Evolutionary conservation across 2,113 vertebrate species (phyloP).

Genomic region (Istiophorus platypterus): DNA sequence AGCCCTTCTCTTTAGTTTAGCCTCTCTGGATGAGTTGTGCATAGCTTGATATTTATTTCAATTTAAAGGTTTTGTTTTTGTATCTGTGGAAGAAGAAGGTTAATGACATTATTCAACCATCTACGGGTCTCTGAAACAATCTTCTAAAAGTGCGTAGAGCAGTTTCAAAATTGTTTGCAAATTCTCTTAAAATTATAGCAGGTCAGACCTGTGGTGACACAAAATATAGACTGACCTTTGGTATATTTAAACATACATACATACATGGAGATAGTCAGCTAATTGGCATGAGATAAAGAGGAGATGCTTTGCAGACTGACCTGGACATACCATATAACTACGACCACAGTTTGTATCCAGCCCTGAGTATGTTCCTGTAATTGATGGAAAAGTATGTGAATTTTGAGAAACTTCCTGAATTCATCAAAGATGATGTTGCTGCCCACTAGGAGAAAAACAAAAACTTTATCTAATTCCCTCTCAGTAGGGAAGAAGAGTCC

Average conservation of each 20-base stretch:
- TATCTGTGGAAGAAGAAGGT: background rate
- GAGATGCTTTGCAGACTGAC: background rate
- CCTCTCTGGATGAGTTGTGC: no score
- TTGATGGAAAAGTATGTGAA: constrained; percentile 3
- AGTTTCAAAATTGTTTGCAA: background rate
- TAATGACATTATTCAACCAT: background rate
- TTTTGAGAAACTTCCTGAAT: constrained; percentile 1
- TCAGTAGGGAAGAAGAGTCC: background rate
- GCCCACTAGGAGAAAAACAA: background rate
- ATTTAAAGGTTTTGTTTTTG: background rate
- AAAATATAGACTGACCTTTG: no score
- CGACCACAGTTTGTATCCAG: background rate
- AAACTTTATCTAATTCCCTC: background rate
- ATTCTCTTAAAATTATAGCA: background rate
- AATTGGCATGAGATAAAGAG: background rate
- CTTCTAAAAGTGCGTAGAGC: background rate
- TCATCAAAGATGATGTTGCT: background rate
- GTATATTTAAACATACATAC: background rate
- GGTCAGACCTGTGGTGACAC: no score
- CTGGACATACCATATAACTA: background rate
- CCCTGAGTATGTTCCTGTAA: background rate
- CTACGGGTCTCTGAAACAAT: no score
- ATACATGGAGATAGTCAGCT: background rate
- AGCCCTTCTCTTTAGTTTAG: no score
- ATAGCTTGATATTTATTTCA: no score